A percentile compares a stretch with the other conserved stretches of the same genome.
Evolutionary conservation across 2,113 vertebrate genomes (phyloP).

Genomic region (Brienomyrus brachyistius): DNA sequence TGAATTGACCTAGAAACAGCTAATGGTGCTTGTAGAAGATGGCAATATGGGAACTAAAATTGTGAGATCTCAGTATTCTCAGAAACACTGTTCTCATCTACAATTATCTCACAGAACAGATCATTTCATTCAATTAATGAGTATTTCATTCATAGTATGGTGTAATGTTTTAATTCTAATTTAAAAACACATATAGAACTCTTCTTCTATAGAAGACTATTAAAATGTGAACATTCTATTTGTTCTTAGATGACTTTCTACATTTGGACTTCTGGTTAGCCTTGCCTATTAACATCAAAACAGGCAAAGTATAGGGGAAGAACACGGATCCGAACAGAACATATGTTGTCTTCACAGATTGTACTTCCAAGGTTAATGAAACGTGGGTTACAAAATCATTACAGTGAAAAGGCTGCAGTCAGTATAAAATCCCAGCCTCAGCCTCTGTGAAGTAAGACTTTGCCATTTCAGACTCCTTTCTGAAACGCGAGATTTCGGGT

Average conservation of each 20-base stretch:
- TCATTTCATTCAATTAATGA: neutral
- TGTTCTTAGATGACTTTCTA: neutral
- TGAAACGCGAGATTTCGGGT: neutral
- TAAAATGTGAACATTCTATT: neutral
- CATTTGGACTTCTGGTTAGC: neutral
- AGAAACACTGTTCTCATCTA: neutral
- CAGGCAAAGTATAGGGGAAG: neutral
- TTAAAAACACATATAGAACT: neutral
- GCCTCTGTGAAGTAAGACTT: neutral
- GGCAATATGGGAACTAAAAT: neutral
- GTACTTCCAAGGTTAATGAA: neutral
- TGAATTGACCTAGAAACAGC: neutral
- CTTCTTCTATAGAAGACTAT: neutral
- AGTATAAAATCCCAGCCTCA: neutral
- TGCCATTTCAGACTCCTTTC: conserved; percentile 14
- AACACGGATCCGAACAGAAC: too few species aligned
- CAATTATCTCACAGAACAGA: neutral
- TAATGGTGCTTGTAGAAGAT: neutral
- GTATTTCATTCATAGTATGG: neutral
- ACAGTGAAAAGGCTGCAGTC: neutral
- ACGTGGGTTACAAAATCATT: neutral
- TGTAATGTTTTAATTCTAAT: neutral
- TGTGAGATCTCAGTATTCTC: neutral
- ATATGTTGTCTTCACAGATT: neutral
- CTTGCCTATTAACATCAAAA: neutral